Percentiles rank a stretch among this genome's conserved stretches.
Evolutionary conservation across 2,113 vertebrate species (phyloP).

Genomic region (Mobula hypostoma): DNA sequence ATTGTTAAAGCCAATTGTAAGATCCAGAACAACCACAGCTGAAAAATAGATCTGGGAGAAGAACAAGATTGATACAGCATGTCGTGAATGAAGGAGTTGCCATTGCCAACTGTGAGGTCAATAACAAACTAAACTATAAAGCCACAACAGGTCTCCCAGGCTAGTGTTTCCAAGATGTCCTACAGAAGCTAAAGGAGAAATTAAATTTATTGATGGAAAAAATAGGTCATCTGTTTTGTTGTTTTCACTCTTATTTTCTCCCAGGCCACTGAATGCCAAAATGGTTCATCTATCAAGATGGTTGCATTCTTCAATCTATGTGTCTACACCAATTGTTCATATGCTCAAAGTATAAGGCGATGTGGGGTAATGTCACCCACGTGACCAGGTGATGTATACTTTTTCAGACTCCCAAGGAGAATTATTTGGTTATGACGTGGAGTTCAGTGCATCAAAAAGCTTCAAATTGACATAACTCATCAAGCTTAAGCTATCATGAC

Average conservation of each 20-base stretch:
- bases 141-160: background rate
- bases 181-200: background rate
- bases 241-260: constrained; percentile 2
- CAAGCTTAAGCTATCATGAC: background rate
- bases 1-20: constrained; percentile 35
- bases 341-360: background rate
- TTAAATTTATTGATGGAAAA: background rate
- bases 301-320: background rate
- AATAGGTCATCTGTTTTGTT: background rate
- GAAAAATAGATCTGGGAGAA: constrained; percentile 24
- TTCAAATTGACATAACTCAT: background rate
- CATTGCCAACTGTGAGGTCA: constrained; percentile 21
- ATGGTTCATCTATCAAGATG: background rate
- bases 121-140: constrained; percentile 1
- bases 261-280: background rate
- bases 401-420: background rate
- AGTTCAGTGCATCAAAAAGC: background rate
- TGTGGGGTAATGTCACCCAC: background rate
- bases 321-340: background rate
- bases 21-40: background rate
- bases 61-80: constrained; percentile 27
- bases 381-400: background rate
- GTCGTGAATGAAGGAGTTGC: constrained; percentile 14
- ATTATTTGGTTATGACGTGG: background rate
- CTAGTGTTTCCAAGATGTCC: background rate